These are phyloP conservation scores for Melikaiella ostensackeni DNA, from an alignment of 2,888 invertebrate genomes.

Conservation along the genomic window DNA sequence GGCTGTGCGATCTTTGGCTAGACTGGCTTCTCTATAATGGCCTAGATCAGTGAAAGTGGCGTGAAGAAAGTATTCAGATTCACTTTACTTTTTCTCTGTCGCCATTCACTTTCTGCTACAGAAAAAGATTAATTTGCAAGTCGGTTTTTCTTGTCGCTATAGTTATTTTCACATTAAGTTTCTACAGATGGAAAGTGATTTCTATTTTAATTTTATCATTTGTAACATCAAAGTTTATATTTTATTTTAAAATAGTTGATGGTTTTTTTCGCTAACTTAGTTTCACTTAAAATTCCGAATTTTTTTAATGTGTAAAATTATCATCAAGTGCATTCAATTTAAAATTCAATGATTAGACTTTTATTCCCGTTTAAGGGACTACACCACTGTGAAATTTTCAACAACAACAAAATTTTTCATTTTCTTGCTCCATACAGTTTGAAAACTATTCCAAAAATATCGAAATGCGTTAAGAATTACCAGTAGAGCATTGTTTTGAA, in stretches of 20 bases:
- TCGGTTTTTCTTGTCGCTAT: background rate
- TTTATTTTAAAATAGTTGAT: background rate
- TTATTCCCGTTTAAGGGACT: too few relatives aligned
- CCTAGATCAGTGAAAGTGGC: conserved; percentile 39
- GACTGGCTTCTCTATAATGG: conserved; percentile 20
- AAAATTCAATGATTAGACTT: background rate
- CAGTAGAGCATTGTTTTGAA: too few relatives aligned
- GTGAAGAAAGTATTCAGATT: conserved; percentile 22
- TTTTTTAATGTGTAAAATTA: background rate
- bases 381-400: too few relatives aligned
- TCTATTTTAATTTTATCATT: background rate
- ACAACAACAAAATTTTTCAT: too few relatives aligned
- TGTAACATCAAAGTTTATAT: background rate
- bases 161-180: background rate
- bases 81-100: conserved; percentile 27
- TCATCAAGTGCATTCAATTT: background rate
- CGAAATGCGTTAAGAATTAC: too few relatives aligned
- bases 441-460: too few relatives aligned
- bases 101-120: conserved; percentile 27
- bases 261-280: background rate
- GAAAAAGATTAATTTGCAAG: conserved; percentile 19
- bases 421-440: too few relatives aligned
- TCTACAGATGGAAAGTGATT: conserved; percentile 13
- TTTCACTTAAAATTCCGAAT: too few relatives aligned
- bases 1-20: background rate